phyloP scores from a whole-genome alignment of 2,797 vertebrate genomes.

The Bucorvus abyssinicus region DNA sequence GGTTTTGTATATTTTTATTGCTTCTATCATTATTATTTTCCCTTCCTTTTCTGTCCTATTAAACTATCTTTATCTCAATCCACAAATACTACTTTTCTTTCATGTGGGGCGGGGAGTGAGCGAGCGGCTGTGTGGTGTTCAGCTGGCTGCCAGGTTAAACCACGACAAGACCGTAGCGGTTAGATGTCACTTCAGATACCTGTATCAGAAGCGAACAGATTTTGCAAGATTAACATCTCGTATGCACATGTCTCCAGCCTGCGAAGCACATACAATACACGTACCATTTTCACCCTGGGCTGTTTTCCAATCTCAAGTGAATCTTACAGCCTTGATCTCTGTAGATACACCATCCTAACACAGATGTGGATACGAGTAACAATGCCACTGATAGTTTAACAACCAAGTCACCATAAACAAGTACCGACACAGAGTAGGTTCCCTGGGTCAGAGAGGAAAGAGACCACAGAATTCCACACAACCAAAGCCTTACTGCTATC shows the following conservation, averaged over 20 bases:
- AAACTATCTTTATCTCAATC: neutral
- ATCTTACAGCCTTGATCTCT: neutral
- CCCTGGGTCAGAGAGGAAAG: neutral
- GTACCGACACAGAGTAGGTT: neutral
- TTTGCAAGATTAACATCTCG: neutral
- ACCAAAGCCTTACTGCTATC: neutral
- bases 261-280: neutral
- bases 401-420: accelerated
- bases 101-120: neutral
- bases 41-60: neutral
- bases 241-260: neutral
- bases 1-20: neutral
- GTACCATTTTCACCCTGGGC: neutral
- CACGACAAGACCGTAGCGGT: neutral
- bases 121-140: neutral
- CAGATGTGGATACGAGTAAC: neutral
- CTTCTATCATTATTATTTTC: neutral
- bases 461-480: neutral
- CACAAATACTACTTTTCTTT: neutral
- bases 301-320: neutral
- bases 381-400: neutral
- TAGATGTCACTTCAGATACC: neutral
- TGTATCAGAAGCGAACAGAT: neutral
- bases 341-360: neutral
- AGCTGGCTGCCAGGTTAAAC: neutral